Percentiles rank a stretch among this genome's conserved stretches.
Evolutionary conservation across 2,797 vertebrate genomes (phyloP).

Genomic region (Cephalopachus bancanus): DNA sequence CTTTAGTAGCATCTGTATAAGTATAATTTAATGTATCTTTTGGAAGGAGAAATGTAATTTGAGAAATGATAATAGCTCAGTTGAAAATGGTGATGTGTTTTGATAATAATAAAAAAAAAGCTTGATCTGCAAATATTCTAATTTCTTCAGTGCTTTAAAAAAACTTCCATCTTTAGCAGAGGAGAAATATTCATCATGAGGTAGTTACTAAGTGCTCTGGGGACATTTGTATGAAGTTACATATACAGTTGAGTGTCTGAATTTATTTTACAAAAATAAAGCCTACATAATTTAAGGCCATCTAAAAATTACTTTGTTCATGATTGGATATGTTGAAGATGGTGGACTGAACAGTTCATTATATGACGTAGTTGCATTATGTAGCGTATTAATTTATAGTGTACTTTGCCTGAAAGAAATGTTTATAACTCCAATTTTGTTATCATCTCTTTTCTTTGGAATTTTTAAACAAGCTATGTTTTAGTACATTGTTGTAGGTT

Average conservation of each 20-base stretch:
- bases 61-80: slow-evolving; percentile 7
- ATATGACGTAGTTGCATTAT: not conserved
- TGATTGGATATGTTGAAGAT: not conserved
- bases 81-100: not conserved
- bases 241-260: not conserved
- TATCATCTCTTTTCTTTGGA: not conserved
- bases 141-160: not conserved
- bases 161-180: not conserved
- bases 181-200: not conserved
- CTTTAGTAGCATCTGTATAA: not conserved
- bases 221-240: not conserved
- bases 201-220: not conserved
- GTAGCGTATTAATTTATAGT: not conserved
- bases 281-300: not conserved
- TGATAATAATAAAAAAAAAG: not conserved
- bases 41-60: slow-evolving; percentile 1
- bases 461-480: not conserved
- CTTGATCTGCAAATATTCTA: too few relatives aligned
- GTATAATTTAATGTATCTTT: not conserved
- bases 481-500: not conserved
- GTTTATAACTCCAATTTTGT: not conserved
- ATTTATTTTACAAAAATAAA: slow-evolving; percentile 50
- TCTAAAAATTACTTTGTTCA: not conserved
- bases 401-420: not conserved
- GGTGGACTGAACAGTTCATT: not conserved